Conservation (phyloP, 2,113 vertebrate species). For the Psittacula cyanocephala region DNA sequence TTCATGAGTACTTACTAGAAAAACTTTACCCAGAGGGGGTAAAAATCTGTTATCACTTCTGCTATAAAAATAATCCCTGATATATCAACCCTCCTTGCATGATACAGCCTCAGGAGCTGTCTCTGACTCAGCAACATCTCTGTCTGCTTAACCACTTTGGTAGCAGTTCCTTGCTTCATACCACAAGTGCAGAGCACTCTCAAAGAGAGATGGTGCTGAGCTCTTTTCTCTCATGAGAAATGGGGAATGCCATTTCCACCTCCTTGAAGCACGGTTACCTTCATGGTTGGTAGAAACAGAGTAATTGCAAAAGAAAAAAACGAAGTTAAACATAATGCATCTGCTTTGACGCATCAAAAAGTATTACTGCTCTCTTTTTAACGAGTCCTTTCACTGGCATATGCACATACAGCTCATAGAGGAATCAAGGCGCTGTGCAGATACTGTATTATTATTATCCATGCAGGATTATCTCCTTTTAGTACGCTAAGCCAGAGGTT, state of each 20-base stretch:
- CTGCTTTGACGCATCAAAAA: background rate
- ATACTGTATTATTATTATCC: background rate
- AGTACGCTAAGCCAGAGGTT: background rate
- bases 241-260: background rate
- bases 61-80: background rate
- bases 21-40: background rate
- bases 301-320: background rate
- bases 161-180: background rate
- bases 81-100: background rate
- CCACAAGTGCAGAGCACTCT: background rate
- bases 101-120: background rate
- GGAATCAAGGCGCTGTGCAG: background rate
- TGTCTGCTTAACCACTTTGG: background rate
- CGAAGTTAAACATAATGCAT: fast-evolving
- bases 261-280: background rate
- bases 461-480: background rate
- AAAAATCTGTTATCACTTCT: background rate
- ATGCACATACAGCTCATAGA: background rate
- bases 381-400: background rate
- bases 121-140: background rate
- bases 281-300: background rate
- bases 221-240: background rate
- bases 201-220: background rate
- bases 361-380: background rate
- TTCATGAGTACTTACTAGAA: background rate